phyloP scores from a whole-genome alignment of 2,888 invertebrate species.

The Amphimallon solstitiale region DNA sequence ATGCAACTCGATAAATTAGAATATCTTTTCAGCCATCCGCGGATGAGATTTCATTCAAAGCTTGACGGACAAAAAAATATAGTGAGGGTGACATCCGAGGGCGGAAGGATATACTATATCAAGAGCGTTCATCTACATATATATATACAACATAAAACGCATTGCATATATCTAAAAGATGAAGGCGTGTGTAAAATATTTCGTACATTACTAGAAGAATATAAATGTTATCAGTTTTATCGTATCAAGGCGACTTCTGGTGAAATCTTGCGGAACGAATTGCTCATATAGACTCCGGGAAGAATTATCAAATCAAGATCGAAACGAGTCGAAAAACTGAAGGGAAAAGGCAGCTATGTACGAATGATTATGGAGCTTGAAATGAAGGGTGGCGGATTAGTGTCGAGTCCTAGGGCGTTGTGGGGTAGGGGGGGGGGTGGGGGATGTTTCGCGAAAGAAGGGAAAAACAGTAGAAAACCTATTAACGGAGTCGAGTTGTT shows the following conservation, averaged over 20 bases:
- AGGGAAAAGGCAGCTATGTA: background rate
- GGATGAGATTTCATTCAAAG: too few species aligned
- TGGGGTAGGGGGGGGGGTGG: too few species aligned
- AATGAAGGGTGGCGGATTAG: background rate
- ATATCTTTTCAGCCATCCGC: too few species aligned
- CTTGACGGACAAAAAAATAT: too few species aligned
- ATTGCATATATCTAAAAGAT: too few species aligned
- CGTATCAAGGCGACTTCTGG: background rate
- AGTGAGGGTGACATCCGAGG: too few species aligned
- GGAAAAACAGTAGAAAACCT: slow-evolving; percentile 17
- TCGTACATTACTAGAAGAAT: background rate
- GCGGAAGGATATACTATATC: too few species aligned
- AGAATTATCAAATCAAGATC: slow-evolving; percentile 6
- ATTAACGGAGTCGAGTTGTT: background rate
- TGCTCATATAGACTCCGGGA: background rate
- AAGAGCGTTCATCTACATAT: too few species aligned
- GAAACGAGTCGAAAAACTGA: background rate
- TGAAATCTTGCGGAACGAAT: slow-evolving; percentile 11
- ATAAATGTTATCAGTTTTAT: slow-evolving; percentile 12
- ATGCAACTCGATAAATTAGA: too few species aligned
- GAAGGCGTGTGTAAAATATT: too few species aligned
- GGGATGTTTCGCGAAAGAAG: background rate
- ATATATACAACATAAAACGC: too few species aligned
- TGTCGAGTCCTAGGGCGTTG: too few species aligned
- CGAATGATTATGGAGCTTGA: background rate